These are phyloP conservation scores for Cryptotis parvus DNA, from an alignment of 2,113 vertebrate species.

Conservation along the genomic window DNA sequence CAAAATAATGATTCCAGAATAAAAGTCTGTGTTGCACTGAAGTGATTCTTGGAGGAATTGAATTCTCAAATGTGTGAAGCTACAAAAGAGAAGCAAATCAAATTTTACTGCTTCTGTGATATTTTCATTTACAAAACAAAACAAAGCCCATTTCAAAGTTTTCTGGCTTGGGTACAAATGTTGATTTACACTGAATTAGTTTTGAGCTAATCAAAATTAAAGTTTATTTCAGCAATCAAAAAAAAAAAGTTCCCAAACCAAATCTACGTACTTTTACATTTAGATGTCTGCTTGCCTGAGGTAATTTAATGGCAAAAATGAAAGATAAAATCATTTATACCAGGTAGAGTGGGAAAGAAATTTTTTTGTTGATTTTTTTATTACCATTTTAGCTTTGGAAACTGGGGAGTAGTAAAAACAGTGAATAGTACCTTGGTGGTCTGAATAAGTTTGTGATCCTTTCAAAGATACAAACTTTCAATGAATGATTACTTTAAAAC, in stretches of 20 bases:
- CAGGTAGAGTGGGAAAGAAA: slow-evolving; percentile 34
- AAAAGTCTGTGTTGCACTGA: neutral
- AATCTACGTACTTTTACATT: neutral
- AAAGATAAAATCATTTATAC: slow-evolving; percentile 51
- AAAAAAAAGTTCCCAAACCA: neutral
- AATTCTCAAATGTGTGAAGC: neutral
- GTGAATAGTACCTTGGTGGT: slow-evolving; percentile 38
- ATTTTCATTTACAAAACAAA: slow-evolving; percentile 20
- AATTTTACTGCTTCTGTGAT: neutral
- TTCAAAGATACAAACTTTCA: slow-evolving; percentile 36
- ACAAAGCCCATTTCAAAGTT: neutral
- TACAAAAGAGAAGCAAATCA: neutral
- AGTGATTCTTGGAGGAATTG: neutral
- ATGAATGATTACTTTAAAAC: slow-evolving; percentile 58
- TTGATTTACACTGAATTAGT: neutral
- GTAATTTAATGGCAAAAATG: neutral
- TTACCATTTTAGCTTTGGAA: slow-evolving; percentile 58
- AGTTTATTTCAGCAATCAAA: neutral
- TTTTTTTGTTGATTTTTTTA: slow-evolving; percentile 46
- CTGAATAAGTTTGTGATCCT: slow-evolving; percentile 56
- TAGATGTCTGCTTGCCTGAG: slow-evolving; percentile 41
- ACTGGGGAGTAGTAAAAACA: slow-evolving; percentile 49
- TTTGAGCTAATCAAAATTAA: slow-evolving; percentile 36
- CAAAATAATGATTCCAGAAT: neutral
- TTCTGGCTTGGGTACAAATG: neutral